phyloP scores from a whole-genome alignment of 2,113 vertebrate species.

The Gymnocephalus cernua region DNA sequence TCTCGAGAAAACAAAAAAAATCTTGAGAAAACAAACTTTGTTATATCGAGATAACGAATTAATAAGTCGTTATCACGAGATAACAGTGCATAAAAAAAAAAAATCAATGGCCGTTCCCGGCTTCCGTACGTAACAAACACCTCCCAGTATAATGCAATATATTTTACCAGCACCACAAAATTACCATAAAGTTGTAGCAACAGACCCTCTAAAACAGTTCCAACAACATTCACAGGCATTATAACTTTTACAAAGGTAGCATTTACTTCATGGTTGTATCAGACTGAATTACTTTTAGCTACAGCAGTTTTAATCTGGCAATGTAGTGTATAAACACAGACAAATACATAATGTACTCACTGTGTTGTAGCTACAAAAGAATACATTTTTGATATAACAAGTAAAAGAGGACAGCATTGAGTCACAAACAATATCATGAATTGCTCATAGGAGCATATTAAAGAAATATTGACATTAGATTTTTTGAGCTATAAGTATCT shows the following conservation, averaged over 20 bases:
- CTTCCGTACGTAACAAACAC: too few species aligned
- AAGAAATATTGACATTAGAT: too few species aligned
- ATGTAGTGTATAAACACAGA: neutral
- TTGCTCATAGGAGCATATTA: neutral
- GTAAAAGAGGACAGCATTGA: neutral
- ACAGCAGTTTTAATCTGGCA: neutral
- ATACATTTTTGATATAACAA: neutral
- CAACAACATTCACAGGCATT: neutral
- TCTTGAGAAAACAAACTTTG: too few species aligned
- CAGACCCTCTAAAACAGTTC: neutral
- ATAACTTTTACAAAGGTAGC: neutral
- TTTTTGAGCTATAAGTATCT: neutral
- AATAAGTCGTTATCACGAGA: too few species aligned
- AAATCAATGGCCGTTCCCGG: too few species aligned
- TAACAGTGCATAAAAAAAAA: too few species aligned
- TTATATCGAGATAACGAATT: too few species aligned
- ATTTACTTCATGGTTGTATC: neutral
- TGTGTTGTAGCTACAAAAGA: neutral
- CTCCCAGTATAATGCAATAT: neutral
- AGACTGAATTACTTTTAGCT: neutral
- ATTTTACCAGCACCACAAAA: neutral
- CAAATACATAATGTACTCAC: neutral
- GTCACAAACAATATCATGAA: neutral
- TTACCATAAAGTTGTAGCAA: neutral
- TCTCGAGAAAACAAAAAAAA: too few species aligned